Evolutionary conservation across 2,888 invertebrate species (phyloP), one percentile per base, ranked within the genome.

Genomic region (Drosophila kambysellisi): DNA sequence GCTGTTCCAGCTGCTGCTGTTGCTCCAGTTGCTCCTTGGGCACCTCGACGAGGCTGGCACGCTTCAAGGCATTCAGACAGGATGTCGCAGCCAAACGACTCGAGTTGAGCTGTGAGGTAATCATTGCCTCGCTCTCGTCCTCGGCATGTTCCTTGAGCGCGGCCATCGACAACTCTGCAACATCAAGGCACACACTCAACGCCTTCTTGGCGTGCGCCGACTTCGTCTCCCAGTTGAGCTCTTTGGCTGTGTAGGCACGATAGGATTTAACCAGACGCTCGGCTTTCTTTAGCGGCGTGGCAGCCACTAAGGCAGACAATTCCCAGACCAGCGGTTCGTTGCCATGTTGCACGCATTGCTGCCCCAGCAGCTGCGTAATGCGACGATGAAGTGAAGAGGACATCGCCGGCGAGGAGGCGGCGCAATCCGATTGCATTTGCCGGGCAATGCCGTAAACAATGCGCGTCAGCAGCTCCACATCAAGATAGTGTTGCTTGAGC

Each of bases 211-310:
- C 95, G 6, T 94, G 94, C 0, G 94, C 94, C 0, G 95, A 94
- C 78, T 94, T 94, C 69, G 94, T 94, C 3, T 94, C 92, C 95
- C 96, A 96, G 72, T 81, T 76, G 11, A 91, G 93, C 29, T 94
- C 93, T 9, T 95, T 94, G 92, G 96, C 95, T n/a, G 96, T 96
- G 75, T 95, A 95, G 0, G 96, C 96, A 61, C 96, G 95, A 91
- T 97, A 96, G 0, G 97, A 96, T 91, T 96, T 95, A 78, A 97
- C 95, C 29, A 98, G 94, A 70, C 96, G 95, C 88, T 97, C 97
- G 0, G 95, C 95, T 81, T 94, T 94, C 33, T 95, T 92, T 32
- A 95, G 90, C 20, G 94, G 93, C 3, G 90, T 91, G 0, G 95
- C 94, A 30, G 96, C 95, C 70, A 97, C 92, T 81, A 96, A 94